Conservation (phyloP, 2,113 vertebrate species). For the Mesoclemmys tuberculata region DNA sequence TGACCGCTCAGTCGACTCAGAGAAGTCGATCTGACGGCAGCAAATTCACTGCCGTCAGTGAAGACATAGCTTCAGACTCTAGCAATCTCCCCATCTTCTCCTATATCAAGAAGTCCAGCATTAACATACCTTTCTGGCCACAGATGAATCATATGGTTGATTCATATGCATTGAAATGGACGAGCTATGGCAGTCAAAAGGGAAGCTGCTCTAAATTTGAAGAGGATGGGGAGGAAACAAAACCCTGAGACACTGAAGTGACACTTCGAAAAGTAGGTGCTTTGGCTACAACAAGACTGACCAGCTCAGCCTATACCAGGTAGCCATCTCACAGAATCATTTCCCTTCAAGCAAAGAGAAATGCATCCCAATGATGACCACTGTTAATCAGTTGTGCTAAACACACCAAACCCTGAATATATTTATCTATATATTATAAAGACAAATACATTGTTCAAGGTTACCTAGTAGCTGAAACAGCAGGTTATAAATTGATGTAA, state of each 20-base stretch:
- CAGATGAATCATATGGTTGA: not conserved
- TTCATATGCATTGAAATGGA: not conserved
- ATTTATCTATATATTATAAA: not conserved
- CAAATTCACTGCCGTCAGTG: no score
- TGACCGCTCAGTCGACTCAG: no score
- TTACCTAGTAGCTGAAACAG: not conserved
- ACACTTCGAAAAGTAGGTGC: not conserved
- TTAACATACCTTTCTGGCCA: not conserved
- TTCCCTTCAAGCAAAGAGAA: not conserved
- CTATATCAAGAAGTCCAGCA: not conserved
- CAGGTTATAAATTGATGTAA: not conserved
- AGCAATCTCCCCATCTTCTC: not conserved
- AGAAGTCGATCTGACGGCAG: no score
- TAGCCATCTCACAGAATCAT: not conserved
- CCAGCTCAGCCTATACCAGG: not conserved
- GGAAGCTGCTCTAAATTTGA: not conserved
- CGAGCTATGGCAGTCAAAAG: not conserved
- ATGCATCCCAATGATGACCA: not conserved
- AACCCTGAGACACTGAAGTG: not conserved
- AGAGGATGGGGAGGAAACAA: no score
- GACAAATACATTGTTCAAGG: not conserved
- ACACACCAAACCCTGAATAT: not conserved
- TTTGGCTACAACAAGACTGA: not conserved
- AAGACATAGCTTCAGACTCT: no score
- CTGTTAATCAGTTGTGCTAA: not conserved